Conservation (phyloP, 2,113 vertebrate genomes). For the Halcyon malimbica region DNA sequence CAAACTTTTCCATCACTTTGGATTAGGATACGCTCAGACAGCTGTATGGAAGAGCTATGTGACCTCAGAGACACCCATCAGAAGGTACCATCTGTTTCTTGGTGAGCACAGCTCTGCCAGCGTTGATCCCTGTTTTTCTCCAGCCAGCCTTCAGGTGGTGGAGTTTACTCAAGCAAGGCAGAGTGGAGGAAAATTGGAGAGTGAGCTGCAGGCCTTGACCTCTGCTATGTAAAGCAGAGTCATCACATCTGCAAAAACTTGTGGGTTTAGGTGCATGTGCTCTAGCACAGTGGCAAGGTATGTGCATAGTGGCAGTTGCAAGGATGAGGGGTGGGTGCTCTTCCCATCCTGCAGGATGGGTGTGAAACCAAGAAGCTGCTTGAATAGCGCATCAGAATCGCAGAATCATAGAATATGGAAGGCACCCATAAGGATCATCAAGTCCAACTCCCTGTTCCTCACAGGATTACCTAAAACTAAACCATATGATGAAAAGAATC, state of each 20-base stretch:
- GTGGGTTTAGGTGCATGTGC: not conserved
- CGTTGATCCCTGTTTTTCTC: not conserved
- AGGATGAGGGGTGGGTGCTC: not conserved
- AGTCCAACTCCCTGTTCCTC: too few relatives aligned
- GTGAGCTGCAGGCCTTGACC: not conserved
- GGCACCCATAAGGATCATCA: too few relatives aligned
- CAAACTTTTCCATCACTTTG: not conserved
- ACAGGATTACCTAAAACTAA: too few relatives aligned
- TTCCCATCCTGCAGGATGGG: not conserved
- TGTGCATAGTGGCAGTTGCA: not conserved
- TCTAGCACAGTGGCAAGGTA: not conserved
- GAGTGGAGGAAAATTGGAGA: not conserved
- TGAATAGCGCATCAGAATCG: not conserved
- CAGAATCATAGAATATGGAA: too few relatives aligned
- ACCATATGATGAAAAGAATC: too few relatives aligned
- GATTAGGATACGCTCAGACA: fast-evolving
- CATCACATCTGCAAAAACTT: not conserved
- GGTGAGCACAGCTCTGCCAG: not conserved
- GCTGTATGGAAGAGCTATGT: not conserved
- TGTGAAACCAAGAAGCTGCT: not conserved
- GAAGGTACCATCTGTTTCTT: not conserved
- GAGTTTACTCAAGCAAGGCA: not conserved
- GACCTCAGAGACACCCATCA: not conserved
- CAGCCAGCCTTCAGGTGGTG: not conserved
- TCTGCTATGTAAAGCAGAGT: not conserved